Percentiles rank a stretch among this genome's conserved stretches.
Evolutionary conservation across 1,140 invertebrate genomes (phyloP).

Genomic region (Drosophila suzukii): DNA sequence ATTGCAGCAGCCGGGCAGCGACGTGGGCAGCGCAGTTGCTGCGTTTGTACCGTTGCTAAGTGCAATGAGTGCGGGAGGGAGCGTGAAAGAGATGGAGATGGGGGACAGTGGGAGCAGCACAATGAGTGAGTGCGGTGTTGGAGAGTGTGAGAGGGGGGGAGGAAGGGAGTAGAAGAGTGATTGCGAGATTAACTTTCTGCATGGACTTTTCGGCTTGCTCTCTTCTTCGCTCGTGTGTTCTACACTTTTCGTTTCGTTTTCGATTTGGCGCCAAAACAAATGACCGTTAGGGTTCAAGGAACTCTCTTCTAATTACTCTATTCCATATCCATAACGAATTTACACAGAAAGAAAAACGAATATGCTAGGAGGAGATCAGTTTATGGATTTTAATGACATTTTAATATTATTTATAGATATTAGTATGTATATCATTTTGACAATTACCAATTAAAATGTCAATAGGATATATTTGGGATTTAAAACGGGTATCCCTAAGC

Average conservation of each 20-base stretch:
- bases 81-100: not conserved
- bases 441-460: no score
- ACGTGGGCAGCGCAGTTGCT: conserved; percentile 39
- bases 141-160: not conserved
- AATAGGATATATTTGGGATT: no score
- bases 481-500: no score
- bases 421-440: no score
- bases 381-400: no score
- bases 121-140: conserved; percentile 8
- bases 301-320: conserved; percentile 74
- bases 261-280: conserved; percentile 77
- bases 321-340: conserved; percentile 59
- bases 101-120: not conserved
- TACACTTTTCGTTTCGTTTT: conserved; percentile 59
- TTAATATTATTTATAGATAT: no score
- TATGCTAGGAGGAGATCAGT: not conserved
- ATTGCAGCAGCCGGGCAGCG: conserved; percentile 71
- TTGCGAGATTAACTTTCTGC: conserved; percentile 50
- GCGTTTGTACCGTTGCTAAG: conserved; percentile 44
- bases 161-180: conserved; percentile 14
- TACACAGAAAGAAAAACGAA: not conserved
- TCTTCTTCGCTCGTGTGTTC: conserved; percentile 39
- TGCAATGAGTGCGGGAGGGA: conserved; percentile 28
- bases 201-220: conserved; percentile 35
- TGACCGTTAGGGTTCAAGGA: conserved; percentile 76